Base-by-base conservation (phyloP, 2,113 vertebrate genomes). In the Anhinga anhinga region DNA sequence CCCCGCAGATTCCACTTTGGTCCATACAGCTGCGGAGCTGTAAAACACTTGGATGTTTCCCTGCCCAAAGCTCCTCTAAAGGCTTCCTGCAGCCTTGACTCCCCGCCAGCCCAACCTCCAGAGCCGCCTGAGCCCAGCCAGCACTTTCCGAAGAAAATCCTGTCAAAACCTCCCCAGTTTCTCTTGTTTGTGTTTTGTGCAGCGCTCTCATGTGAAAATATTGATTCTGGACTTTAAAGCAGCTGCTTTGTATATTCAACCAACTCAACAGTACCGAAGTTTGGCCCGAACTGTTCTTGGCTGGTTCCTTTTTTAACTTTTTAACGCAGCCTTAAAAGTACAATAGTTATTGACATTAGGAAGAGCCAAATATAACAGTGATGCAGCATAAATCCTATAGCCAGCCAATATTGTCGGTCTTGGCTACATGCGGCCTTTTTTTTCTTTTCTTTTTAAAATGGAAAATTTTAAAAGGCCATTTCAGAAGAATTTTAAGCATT, bases 291-390 rank as follows among this genome's bases (percentile, higher is more conserved):
- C 23, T 91, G 40, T 65, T 49, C 71, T 91, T 58, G 79, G 85
- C 53, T 90, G 70, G 25, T 69, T 87, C 58, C 61, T 70, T 94
- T 93, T 95, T 89, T 76, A 69, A 76, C 45, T 85, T 93, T 77
- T 77, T 95, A 95, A 66, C 85, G 66, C 58, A 82, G 32, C 70
- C 77, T 76, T 91, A 78, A 72, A 69, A 92, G 56, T 10, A 5
- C 34, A n/a, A 62, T 19, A 30, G 50, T 29, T 93, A 58, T 71
- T 88, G 80, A 86, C 73, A 66, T 82, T 36, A 79, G 42, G 77
- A 91, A 65, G 40, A 82, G 89, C 81, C 91, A 95, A 88, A 87
- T 93, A 59, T 45, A 95, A 91, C 86, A 95, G 45, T 94, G 95
- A 95, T 88, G 73, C 93, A 90, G 93, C 89, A 86, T 34, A 89